A percentile compares a stretch with the other conserved stretches of the same genome.
Conservation (phyloP, 2,888 invertebrate species). For the Mongoloraphidia duomilia region DNA sequence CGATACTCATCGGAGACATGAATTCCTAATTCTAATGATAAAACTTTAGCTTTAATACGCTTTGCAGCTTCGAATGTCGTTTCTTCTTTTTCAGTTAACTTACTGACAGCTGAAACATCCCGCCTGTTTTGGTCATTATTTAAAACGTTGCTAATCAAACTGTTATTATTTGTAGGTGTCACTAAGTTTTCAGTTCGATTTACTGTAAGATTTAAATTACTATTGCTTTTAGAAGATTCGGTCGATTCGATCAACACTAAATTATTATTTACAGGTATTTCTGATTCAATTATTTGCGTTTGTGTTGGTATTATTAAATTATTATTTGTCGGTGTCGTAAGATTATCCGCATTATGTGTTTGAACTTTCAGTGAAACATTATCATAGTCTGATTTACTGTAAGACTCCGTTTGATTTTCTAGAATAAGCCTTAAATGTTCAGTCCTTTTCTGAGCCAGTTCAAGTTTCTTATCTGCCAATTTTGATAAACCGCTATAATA, state of each 20-base stretch:
- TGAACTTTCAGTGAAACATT: neutral
- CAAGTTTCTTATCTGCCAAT: slow-evolving; percentile 38
- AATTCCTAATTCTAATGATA: slow-evolving; percentile 34
- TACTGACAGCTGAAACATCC: too few relatives aligned
- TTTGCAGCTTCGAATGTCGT: slow-evolving; percentile 27
- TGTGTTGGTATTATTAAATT: neutral
- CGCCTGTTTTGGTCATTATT: too few relatives aligned
- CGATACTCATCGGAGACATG: too few relatives aligned
- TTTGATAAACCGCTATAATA: slow-evolving; percentile 49
- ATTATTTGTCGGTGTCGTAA: slow-evolving; percentile 1
- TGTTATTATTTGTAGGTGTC: too few relatives aligned
- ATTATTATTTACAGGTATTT: neutral
- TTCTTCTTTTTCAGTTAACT: too few relatives aligned
- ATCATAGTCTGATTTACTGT: slow-evolving; percentile 17
- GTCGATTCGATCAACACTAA: neutral
- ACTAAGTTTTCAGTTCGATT: too few relatives aligned
- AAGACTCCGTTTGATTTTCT: slow-evolving; percentile 29
- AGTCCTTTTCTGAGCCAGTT: slow-evolving; percentile 6
- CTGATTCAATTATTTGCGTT: neutral
- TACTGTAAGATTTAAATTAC: neutral
- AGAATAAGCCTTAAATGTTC: slow-evolving; percentile 39
- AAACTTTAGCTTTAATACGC: slow-evolving; percentile 35
- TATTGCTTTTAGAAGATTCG: too few relatives aligned
- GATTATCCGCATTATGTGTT: neutral
- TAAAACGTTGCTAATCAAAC: too few relatives aligned